These are phyloP conservation scores for Otus sunia DNA, from an alignment of 2,113 vertebrate species.

Conservation along the genomic window DNA sequence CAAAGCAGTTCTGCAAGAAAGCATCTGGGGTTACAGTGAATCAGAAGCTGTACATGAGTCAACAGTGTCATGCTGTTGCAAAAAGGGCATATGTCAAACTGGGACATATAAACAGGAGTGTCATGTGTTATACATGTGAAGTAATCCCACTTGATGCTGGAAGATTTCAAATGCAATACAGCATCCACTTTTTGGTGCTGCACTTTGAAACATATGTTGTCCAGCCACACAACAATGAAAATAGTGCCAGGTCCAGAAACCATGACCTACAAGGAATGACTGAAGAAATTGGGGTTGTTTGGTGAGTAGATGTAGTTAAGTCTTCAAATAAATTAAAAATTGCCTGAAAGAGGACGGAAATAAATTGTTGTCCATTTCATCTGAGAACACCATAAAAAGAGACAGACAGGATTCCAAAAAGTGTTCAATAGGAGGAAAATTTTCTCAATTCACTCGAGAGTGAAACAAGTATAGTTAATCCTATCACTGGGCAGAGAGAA, in stretches of 20 bases:
- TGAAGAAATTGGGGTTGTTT: background rate
- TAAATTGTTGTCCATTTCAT: background rate
- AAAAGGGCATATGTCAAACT: conserved; percentile 35
- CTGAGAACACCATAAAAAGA: background rate
- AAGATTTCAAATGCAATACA: background rate
- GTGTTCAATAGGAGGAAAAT: fast-evolving
- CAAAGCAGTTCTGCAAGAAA: conserved; percentile 54
- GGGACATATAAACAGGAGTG: conserved; percentile 4
- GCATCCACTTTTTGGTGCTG: background rate
- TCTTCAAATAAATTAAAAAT: background rate
- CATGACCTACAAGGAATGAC: background rate
- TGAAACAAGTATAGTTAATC: background rate
- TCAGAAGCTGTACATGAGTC: conserved; percentile 33
- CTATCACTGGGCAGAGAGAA: background rate
- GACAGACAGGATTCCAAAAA: background rate
- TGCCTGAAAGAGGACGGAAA: background rate
- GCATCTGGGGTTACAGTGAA: conserved; percentile 56
- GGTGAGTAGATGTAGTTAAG: background rate
- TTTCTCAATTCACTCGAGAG: background rate
- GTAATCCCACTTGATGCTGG: background rate
- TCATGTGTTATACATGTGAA: conserved; percentile 30
- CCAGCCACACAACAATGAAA: background rate
- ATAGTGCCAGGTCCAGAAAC: background rate
- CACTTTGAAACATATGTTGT: background rate
- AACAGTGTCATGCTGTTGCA: background rate